phyloP scores from a whole-genome alignment of 2,113 vertebrate species.

The Corythoichthys haematopterus region DNA sequence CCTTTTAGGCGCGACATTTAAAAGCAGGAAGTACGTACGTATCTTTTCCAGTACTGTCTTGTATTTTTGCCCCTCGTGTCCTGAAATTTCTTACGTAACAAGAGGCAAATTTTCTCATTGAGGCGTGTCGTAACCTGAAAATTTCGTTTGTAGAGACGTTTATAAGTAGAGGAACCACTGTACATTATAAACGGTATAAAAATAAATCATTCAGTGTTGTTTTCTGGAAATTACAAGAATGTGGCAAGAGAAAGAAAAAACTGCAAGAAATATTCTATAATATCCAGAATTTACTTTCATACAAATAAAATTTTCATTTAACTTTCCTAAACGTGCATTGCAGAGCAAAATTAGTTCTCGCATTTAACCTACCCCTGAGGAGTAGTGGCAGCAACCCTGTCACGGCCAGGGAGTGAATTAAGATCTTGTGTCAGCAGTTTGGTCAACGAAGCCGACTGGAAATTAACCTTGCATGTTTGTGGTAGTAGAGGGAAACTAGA shows the following conservation, averaged over 20 bases:
- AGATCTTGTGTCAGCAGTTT: constrained; percentile 5
- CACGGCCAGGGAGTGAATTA: background rate
- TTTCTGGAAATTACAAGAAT: too few species aligned
- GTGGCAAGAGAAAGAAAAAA: background rate
- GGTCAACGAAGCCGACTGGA: constrained; percentile 4
- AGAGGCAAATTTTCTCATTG: too few species aligned
- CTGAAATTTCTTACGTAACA: too few species aligned
- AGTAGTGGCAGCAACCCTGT: background rate
- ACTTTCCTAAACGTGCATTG: constrained; percentile 20
- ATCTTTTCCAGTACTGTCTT: too few species aligned
- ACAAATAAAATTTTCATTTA: background rate
- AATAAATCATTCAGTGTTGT: too few species aligned
- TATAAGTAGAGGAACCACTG: too few species aligned
- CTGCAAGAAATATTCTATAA: background rate
- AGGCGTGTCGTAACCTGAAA: too few species aligned
- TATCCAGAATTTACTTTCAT: background rate
- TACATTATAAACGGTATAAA: too few species aligned
- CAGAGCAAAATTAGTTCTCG: constrained; percentile 7
- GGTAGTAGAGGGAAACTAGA: background rate
- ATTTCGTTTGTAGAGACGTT: too few species aligned
- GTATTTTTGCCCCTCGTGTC: too few species aligned
- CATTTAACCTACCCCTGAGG: background rate
- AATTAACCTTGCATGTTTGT: background rate
- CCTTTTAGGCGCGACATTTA: too few species aligned
- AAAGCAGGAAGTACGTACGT: too few species aligned